Evolutionary conservation across 2,888 invertebrate species (phyloP).

Genomic region (Dasysyrphus tricinctus): DNA sequence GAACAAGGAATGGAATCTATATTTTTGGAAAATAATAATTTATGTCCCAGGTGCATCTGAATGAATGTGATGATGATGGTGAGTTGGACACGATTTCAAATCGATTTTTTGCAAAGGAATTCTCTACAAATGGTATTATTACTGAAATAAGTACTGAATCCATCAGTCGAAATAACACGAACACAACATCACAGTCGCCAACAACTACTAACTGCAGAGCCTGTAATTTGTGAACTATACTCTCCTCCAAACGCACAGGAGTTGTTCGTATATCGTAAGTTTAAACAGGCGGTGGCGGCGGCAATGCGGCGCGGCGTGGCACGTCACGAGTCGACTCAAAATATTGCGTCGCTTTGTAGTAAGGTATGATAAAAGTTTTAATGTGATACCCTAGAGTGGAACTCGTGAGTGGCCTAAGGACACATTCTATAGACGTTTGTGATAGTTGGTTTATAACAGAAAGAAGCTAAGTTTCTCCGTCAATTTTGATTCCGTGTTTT

Average conservation of each 20-base stretch:
- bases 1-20: background rate
- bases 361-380: conserved; percentile 77
- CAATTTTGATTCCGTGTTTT: conserved; percentile 42
- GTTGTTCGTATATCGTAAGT: conserved; percentile 30
- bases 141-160: conserved; percentile 60
- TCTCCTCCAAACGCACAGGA: conserved; percentile 63
- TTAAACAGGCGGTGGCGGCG: background rate
- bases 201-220: conserved; percentile 33
- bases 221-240: conserved; percentile 72
- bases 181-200: conserved; percentile 50
- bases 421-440: conserved; percentile 62
- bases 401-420: conserved; percentile 82
- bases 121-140: conserved; percentile 62
- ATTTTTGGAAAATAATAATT: conserved; percentile 18
- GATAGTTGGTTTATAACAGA: conserved; percentile 22
- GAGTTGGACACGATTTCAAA: conserved; percentile 54
- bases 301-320: background rate
- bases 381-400: conserved; percentile 79
- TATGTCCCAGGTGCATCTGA: conserved; percentile 59
- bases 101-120: conserved; percentile 28
- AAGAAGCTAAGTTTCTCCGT: conserved; percentile 35
- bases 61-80: conserved; percentile 38
- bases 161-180: conserved; percentile 50
- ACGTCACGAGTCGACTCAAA: conserved; percentile 63
- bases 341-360: conserved; percentile 51